Base-by-base conservation (phyloP, 2,888 invertebrate species). In the Pomacea canaliculata region DNA sequence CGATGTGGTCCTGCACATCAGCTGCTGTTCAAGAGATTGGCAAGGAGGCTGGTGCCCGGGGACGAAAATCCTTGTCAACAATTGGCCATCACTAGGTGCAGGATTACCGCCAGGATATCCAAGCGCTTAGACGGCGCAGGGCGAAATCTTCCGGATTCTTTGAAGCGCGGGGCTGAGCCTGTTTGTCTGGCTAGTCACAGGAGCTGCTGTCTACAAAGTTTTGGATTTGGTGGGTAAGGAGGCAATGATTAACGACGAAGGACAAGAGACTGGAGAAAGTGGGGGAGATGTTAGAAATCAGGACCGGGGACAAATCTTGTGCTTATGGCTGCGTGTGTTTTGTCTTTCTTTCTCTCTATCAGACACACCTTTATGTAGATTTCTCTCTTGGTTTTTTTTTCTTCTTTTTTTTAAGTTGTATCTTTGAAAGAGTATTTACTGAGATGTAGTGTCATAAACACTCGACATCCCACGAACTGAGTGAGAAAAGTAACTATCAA, bases 61-160 rank as follows among this genome's bases (percentile, higher is more conserved):
- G 27, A 27, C 4, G 27, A 13, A 68, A 68, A 68, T 68, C 37
- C 68, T 46, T 68, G 68, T 68, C 68, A 68, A 68, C 68, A 68
- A 68, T 46, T 68, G 68, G 68, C 68, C 37, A 46, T 46, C 48
- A 46, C 27, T 27, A 46, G 68, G 68, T 27, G 18, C 19, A 12
- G 48, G 68, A 68, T 68, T 68, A 68, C 48, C 68, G 68, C 68
- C 37, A 23, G 68, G 68, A 68, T 68, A 46, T 27, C 48, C 48
- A 46, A 68, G 48, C 68, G 37, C 68, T 68, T 68, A 19, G 37
- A 19, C 48, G 68, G 68, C 37, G 68, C n/a, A 27, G 19, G 68
- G 48, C 68, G 37, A 68, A 68, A 68, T 68, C 68, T 68, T 68
- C 68, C 48, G 48, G 37, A 68, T 68, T 27, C 68, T 68, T 68